A percentile compares a stretch with the other conserved stretches of the same genome.
phyloP scores from a whole-genome alignment of 2,113 vertebrate genomes.

The Heptranchias perlo region DNA sequence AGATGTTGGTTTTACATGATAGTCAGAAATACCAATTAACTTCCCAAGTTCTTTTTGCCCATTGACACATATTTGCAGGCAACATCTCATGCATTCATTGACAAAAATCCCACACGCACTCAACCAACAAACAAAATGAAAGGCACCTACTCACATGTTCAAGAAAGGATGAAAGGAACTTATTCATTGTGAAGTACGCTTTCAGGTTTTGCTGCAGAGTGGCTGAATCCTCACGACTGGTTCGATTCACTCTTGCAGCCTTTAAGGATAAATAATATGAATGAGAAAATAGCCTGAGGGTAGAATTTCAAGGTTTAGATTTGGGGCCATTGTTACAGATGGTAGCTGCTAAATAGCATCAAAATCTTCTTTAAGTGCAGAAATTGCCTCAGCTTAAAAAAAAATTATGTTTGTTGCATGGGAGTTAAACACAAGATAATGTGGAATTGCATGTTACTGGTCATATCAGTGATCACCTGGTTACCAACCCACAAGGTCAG shows the following conservation, averaged over 20 bases:
- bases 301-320: neutral
- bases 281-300: neutral
- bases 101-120: neutral
- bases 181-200: conserved; percentile 46
- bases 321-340: neutral
- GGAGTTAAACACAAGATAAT: conserved; percentile 41
- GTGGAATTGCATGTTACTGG: conserved; percentile 41
- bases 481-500: too few species aligned
- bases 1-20: neutral
- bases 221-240: conserved; percentile 21
- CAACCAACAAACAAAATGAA: neutral
- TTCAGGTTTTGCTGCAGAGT: conserved; percentile 42
- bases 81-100: neutral
- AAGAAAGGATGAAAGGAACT: conserved; percentile 45
- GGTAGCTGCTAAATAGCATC: neutral
- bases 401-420: neutral
- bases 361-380: neutral
- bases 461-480: neutral
- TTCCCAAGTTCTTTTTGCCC: neutral
- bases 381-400: neutral
- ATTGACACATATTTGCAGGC: neutral
- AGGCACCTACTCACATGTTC: conserved; percentile 45
- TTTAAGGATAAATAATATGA: conserved; percentile 37
- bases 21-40: neutral
- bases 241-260: conserved; percentile 40